Evolutionary conservation across 30 jellyfish, hydroid and myxozoan genomes (phyloP), one percentile per base, ranked within the genome.

Genomic region (Hydractinia symbiolongicarpus): DNA sequence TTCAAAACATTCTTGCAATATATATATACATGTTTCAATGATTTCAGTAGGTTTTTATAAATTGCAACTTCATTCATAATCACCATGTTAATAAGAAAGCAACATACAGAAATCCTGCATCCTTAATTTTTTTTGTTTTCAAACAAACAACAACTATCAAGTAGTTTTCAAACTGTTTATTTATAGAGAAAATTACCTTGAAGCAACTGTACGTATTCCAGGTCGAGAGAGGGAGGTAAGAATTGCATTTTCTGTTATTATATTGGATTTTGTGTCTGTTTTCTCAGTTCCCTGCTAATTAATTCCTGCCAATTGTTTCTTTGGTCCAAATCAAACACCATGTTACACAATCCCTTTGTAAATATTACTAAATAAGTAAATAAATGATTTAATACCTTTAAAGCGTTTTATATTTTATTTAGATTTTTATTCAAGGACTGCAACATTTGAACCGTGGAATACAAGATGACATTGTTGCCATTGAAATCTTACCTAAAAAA

Each of bases 381-480:
- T 60, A 13, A 13, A 13, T 60, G 70, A 11, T 20, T 15, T 68
- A 50, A 68, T 11, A 11, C 54, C 54, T 68, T 0, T 68, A 15
- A 68, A 68, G 21, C 78, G 13, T 11, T 1, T 68, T 1, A 68
- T 15, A 13, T 76, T 17, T 61, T 53, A 49, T 83, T 76, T 56
- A 93, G 98, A 67, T 93, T 61, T 93, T 93, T 66, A 19, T 93
- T 5, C 98, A 93, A 93, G 99, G 99, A n/a, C 84, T 87, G 56
- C 84, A 81, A 50, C 61, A 88, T 86, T 78, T 94, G 53, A 94
- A 94, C 78, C 82, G 99, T 50, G 89, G 95, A 7, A 93, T 94
- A 4, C 83, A 88, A 67, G 97, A 83, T 15, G 99, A 94, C 61
- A 74, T 94, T 40, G 99, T 94, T 51, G 99, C 96, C 13, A 92